These are phyloP conservation scores for Microctenopoma steveboyesi DNA, from an alignment of 2,797 vertebrate species.

Conservation along the genomic window DNA sequence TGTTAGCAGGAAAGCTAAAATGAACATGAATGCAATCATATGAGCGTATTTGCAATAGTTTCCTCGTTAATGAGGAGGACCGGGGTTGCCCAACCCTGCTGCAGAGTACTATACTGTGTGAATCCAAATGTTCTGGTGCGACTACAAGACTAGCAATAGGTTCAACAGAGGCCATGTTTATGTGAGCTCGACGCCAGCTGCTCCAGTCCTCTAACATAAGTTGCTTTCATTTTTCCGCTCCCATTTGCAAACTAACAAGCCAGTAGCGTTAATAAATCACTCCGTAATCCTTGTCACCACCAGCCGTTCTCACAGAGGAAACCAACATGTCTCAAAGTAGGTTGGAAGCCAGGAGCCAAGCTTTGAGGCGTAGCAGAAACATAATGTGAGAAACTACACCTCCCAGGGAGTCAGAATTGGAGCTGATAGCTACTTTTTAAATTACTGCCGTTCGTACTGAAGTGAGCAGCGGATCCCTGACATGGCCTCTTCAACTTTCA, in stretches of 20 bases:
- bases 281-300: constrained; percentile 11
- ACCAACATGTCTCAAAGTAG: constrained; percentile 5
- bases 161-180: too few species aligned
- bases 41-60: too few species aligned
- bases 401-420: constrained; percentile 20
- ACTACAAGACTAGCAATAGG: too few species aligned
- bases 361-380: constrained; percentile 23
- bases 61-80: too few species aligned
- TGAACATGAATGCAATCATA: too few species aligned
- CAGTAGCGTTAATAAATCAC: constrained; percentile 3
- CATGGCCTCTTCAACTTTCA: constrained; percentile 36
- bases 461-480: constrained; percentile 29
- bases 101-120: too few species aligned
- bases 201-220: neutral
- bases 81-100: too few species aligned
- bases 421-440: constrained; percentile 13
- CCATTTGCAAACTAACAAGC: constrained; percentile 13
- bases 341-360: constrained; percentile 4
- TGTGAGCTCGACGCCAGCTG: neutral
- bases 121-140: too few species aligned
- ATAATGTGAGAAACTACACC: constrained; percentile 23
- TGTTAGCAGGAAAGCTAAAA: neutral
- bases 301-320: constrained; percentile 17
- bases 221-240: neutral
- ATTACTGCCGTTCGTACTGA: constrained; percentile 6